phyloP scores from a whole-genome alignment of 1,140 invertebrate species.

The Mylabris phalerata region DNA sequence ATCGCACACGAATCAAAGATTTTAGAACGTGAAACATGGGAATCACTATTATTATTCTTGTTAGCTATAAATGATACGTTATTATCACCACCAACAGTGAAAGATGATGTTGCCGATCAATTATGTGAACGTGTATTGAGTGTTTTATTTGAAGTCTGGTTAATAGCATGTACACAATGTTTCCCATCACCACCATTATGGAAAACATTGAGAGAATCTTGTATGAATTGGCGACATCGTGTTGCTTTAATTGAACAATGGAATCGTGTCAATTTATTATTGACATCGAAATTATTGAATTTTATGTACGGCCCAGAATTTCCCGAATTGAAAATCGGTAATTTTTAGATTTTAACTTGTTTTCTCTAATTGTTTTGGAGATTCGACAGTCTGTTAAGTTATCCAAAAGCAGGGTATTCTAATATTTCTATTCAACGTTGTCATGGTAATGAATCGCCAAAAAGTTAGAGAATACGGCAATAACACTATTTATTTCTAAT shows the following conservation, averaged over 20 bases:
- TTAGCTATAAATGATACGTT: slow-evolving; percentile 89
- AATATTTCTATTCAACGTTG: no score
- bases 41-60: slow-evolving; percentile 80
- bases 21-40: slow-evolving; percentile 85
- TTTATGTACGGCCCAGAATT: slow-evolving; percentile 87
- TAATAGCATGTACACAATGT: slow-evolving; percentile 82
- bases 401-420: no score
- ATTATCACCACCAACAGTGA: slow-evolving; percentile 82
- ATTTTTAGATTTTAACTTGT: slow-evolving; percentile 3
- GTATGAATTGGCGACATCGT: slow-evolving; percentile 87
- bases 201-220: slow-evolving; percentile 91
- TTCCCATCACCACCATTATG: slow-evolving; percentile 90
- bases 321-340: slow-evolving; percentile 78
- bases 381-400: no score
- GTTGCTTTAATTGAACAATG: slow-evolving; percentile 89
- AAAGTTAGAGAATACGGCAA: no score
- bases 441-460: no score
- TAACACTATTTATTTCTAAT: no score
- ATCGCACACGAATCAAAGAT: slow-evolving; percentile 73
- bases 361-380: no score
- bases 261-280: slow-evolving; percentile 85
- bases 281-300: slow-evolving; percentile 75
- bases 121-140: slow-evolving; percentile 88
- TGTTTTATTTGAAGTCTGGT: slow-evolving; percentile 89
- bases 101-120: slow-evolving; percentile 92